Percentiles rank a stretch among this genome's conserved stretches.
Conservation (phyloP, 2,888 invertebrate genomes). For the Andrena dorsata region DNA sequence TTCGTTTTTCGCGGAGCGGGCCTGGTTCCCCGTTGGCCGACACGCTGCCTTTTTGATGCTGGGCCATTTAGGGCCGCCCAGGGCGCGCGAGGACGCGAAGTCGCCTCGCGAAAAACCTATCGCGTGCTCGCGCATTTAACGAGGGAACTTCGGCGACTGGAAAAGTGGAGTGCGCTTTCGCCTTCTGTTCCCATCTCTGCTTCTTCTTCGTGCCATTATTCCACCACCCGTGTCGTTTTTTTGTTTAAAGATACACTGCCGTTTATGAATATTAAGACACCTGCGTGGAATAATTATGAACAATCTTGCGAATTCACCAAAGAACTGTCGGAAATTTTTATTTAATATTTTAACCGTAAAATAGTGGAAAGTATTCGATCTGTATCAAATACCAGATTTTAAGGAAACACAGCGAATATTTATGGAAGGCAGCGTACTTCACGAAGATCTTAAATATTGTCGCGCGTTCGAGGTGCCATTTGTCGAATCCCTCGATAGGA, state of each 20-base stretch:
- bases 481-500: no score
- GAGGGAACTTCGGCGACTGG: constrained; percentile 1
- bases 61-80: constrained; percentile 11
- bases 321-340: rapidly evolving
- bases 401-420: no score
- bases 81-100: background rate
- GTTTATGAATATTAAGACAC: no score
- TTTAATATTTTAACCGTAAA: no score
- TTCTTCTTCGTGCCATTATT: constrained; percentile 50
- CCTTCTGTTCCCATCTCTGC: constrained; percentile 28
- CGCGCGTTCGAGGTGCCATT: no score
- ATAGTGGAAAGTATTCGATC: no score
- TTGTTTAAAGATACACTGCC: background rate
- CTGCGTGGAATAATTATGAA: no score
- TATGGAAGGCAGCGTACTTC: no score
- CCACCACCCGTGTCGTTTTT: background rate
- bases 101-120: constrained; percentile 12
- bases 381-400: no score
- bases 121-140: background rate
- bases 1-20: constrained; percentile 42
- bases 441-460: no score
- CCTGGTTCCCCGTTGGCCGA: background rate
- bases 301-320: no score
- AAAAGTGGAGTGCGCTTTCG: constrained; percentile 10
- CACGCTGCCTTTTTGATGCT: background rate